Conservation (phyloP, 1,140 invertebrate species). For the Ostrea denselamellosa region DNA sequence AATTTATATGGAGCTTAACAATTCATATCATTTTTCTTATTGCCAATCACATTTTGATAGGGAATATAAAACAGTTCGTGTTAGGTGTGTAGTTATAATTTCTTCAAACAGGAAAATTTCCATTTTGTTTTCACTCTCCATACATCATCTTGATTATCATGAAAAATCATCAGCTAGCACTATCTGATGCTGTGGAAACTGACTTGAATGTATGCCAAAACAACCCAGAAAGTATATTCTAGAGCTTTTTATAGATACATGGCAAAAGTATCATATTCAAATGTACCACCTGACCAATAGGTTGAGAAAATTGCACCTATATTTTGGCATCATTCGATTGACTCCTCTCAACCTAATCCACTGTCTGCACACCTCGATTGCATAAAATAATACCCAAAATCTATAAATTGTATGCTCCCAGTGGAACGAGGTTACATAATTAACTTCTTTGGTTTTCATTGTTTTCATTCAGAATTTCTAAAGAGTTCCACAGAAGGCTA, state of each 20-base stretch:
- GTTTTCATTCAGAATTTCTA: background rate
- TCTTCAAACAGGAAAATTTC: too few species aligned
- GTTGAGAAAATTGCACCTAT: background rate
- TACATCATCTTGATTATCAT: conserved; percentile 18
- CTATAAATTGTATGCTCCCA: background rate
- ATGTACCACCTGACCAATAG: background rate
- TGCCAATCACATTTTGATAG: too few species aligned
- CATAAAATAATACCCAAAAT: background rate
- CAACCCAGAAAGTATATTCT: conserved; percentile 2
- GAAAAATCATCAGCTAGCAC: conserved; percentile 28
- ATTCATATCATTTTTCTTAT: too few species aligned
- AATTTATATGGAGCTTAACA: too few species aligned
- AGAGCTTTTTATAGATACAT: background rate
- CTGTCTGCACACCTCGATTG: background rate
- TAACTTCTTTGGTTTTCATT: background rate
- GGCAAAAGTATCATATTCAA: background rate
- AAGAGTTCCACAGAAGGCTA: background rate
- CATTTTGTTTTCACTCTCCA: background rate
- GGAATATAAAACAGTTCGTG: too few species aligned
- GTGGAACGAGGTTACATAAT: background rate
- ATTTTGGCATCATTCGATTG: background rate
- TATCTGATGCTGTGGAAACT: background rate
- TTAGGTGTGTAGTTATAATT: too few species aligned
- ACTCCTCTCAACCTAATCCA: background rate
- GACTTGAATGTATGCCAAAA: conserved; percentile 35